Conservation (phyloP, 2,888 invertebrate species). For the Heliconius erato region DNA sequence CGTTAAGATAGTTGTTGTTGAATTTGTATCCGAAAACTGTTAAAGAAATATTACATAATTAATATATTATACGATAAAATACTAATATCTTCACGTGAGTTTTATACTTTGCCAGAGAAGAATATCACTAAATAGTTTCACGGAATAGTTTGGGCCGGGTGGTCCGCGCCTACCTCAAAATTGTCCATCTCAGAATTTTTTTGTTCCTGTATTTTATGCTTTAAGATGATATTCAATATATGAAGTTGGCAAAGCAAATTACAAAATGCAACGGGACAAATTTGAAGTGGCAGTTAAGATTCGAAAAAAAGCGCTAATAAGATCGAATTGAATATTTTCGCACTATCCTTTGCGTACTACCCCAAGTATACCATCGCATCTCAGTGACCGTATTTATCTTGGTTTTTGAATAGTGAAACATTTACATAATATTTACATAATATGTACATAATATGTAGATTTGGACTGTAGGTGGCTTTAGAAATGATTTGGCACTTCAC, state of each 20-base stretch:
- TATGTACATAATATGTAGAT: background rate
- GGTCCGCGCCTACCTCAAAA: no score
- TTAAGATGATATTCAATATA: no score
- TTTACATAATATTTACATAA: background rate
- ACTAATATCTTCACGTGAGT: no score
- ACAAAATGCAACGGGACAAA: background rate
- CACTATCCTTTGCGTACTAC: background rate
- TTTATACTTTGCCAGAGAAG: no score
- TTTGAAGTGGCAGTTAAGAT: background rate
- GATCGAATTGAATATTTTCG: background rate
- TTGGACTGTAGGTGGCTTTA: conserved; percentile 44
- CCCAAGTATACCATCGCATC: background rate
- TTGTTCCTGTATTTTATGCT: no score
- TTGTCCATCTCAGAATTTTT: no score
- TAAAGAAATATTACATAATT: background rate
- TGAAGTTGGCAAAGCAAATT: no score
- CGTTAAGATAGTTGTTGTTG: conserved; percentile 91
- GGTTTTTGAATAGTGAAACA: conserved; percentile 1
- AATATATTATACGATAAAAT: background rate
- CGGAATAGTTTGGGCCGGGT: no score
- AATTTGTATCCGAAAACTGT: conserved; percentile 90
- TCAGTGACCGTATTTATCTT: conserved; percentile 2
- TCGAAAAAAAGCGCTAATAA: background rate
- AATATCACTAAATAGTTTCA: no score
- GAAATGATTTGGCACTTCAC: conserved; percentile 48